Percentiles rank a stretch among this genome's conserved stretches.
Conservation (phyloP, 2,888 invertebrate species). For the Nebria salina region DNA sequence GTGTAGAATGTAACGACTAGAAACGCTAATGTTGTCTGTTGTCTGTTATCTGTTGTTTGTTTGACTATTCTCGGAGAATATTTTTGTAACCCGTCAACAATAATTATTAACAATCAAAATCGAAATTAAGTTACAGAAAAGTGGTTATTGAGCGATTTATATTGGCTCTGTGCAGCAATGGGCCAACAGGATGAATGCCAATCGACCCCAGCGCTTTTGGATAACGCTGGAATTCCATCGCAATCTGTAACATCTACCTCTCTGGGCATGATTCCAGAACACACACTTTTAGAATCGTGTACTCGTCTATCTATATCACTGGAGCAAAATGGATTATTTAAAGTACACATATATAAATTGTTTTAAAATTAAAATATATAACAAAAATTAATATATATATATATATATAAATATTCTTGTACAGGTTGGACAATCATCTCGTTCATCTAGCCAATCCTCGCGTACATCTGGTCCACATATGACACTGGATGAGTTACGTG, state of each 20-base stretch:
- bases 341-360: slow-evolving; percentile 61
- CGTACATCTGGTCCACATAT: slow-evolving; percentile 63
- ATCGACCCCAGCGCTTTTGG: slow-evolving; percentile 85
- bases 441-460: slow-evolving; percentile 37
- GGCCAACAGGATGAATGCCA: slow-evolving; percentile 90
- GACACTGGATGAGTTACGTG: slow-evolving; percentile 85
- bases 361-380: too few relatives aligned
- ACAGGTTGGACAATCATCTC: slow-evolving; percentile 21
- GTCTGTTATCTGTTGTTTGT: background rate
- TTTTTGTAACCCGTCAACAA: background rate
- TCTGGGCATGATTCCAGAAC: slow-evolving; percentile 86
- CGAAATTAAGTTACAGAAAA: slow-evolving; percentile 1
- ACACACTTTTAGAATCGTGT: slow-evolving; percentile 85
- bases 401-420: slow-evolving; percentile 24
- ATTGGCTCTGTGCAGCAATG: slow-evolving; percentile 66
- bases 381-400: too few relatives aligned
- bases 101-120: background rate
- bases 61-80: background rate
- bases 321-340: slow-evolving; percentile 82
- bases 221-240: slow-evolving; percentile 69
- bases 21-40: background rate
- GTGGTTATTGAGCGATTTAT: slow-evolving; percentile 1
- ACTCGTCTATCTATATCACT: slow-evolving; percentile 87
- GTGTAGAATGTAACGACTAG: background rate
- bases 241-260: slow-evolving; percentile 71